A percentile compares a stretch with the other conserved stretches of the same genome.
phyloP scores from a whole-genome alignment of 2,888 invertebrate species.

The Exephanes ischioxanthus region DNA sequence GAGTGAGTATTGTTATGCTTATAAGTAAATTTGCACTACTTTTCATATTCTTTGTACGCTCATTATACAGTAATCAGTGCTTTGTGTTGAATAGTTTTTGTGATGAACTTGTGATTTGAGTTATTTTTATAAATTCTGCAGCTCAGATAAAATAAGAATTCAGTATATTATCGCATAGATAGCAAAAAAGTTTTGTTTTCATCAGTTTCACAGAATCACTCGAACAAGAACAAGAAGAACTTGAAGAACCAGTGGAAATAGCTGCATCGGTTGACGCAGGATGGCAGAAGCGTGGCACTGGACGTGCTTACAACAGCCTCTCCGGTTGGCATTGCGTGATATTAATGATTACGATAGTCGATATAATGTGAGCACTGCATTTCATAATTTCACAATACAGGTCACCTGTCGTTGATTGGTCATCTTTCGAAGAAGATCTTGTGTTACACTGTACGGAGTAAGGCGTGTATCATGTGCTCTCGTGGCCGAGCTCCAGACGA shows the following conservation, averaged over 20 bases:
- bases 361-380: background rate
- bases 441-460: slow-evolving; percentile 9
- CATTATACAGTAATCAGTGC: too few species aligned
- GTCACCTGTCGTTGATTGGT: slow-evolving; percentile 35
- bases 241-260: background rate
- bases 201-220: too few species aligned
- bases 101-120: too few species aligned
- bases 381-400: background rate
- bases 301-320: background rate
- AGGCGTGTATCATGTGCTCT: slow-evolving; percentile 52
- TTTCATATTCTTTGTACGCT: too few species aligned
- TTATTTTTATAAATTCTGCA: background rate
- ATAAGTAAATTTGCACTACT: background rate
- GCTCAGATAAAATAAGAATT: too few species aligned
- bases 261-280: slow-evolving; percentile 8
- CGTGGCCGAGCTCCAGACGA: slow-evolving; percentile 52
- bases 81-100: too few species aligned
- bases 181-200: too few species aligned
- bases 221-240: background rate
- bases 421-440: slow-evolving; percentile 13
- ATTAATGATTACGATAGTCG: background rate
- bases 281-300: slow-evolving; percentile 22
- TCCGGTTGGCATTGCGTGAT: background rate
- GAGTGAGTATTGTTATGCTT: background rate
- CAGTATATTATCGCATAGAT: too few species aligned